Evolutionary conservation across 2,888 invertebrate genomes (phyloP), one percentile per base, ranked within the genome.

Genomic region (Metellina segmentata): DNA sequence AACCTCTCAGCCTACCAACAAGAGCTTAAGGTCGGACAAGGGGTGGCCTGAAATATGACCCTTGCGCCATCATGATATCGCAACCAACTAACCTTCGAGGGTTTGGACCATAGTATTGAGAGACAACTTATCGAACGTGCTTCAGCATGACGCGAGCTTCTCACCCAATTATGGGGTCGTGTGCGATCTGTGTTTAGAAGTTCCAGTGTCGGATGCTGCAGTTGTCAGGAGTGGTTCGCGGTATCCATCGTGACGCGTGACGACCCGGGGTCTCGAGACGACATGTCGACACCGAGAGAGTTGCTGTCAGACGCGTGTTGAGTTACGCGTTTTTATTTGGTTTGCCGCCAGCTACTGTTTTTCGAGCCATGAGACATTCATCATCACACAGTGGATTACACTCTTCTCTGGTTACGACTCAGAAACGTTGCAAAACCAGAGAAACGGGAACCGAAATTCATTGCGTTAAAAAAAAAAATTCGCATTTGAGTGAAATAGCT

Each of bases 331-430:
- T 81, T 86, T 74, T 19, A 61, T 75, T 88, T 81, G 88, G 81
- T 88, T 75, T 81, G 74, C 52, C 75, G 88, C 88, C 88, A 88
- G 69, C 81, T 81, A 69, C 81, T 88, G 81, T 88, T 81, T 87
- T 11, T 69, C 52, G 69, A 81, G 34, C 19, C 52, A 19, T 16
- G 69, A 20, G 49, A 51, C 79, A 78, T 87, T 87, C 51, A 74
- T 87, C 81, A 87, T 34, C 51, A 6, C 19, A 11, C 34, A 34
- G 34, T 34, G 61, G 78, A 70, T 86, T 86, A 78, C 16, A 20
- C 13, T 75, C 34, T 69, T n/a, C 51, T 51, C n/a, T 20, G 34
- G 34, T 34, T 34, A 34, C 34, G 34, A 34, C 34, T 34, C 34
- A 34, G 34, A 34, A 34, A 34, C 4, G 34, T 34, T 34, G 4